These are phyloP conservation scores for Serripes groenlandicus DNA, from an alignment of 2,888 invertebrate species.

Conservation along the genomic window DNA sequence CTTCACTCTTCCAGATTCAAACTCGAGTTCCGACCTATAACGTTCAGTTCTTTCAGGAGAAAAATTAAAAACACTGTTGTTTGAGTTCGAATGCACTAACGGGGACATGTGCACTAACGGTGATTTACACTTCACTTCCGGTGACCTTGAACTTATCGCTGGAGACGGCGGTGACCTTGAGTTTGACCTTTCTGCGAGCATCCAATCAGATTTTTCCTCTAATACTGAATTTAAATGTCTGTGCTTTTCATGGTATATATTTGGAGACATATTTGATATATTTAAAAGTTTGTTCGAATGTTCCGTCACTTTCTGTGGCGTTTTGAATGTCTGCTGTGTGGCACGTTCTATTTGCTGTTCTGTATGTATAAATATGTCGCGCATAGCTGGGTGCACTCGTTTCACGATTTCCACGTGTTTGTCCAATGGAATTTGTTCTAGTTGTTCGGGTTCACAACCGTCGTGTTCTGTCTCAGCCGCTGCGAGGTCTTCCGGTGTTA, in stretches of 20 bases:
- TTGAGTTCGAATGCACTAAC: conserved; percentile 21
- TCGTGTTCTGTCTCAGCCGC: conserved; percentile 41
- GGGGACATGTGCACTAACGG: conserved; percentile 25
- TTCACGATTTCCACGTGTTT: conserved; percentile 45
- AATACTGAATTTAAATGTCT: conserved; percentile 39
- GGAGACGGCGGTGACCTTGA: conserved; percentile 70
- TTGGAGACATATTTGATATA: conserved; percentile 7
- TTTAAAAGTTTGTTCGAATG: conserved; percentile 20
- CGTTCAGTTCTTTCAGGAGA: conserved; percentile 60
- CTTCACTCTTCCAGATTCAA: conserved; percentile 49
- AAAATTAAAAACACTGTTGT: conserved; percentile 51
- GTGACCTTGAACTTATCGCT: conserved; percentile 49
- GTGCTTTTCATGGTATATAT: conserved; percentile 22
- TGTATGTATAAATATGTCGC: conserved; percentile 53
- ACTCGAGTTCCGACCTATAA: conserved; percentile 45
- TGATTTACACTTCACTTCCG: conserved; percentile 33
- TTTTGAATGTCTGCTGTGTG: conserved; percentile 37
- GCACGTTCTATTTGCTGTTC: conserved; percentile 22
- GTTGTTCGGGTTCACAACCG: conserved; percentile 11
- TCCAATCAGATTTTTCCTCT: conserved; percentile 73
- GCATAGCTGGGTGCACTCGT: conserved; percentile 40
- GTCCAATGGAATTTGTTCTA: conserved; percentile 3
- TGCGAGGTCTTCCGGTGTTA: conserved; percentile 56
- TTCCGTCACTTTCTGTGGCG: conserved; percentile 50
- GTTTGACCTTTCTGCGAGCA: conserved; percentile 69